Base-by-base conservation (phyloP, 1,140 invertebrate genomes). In the Choristoneura fumiferana region DNA sequence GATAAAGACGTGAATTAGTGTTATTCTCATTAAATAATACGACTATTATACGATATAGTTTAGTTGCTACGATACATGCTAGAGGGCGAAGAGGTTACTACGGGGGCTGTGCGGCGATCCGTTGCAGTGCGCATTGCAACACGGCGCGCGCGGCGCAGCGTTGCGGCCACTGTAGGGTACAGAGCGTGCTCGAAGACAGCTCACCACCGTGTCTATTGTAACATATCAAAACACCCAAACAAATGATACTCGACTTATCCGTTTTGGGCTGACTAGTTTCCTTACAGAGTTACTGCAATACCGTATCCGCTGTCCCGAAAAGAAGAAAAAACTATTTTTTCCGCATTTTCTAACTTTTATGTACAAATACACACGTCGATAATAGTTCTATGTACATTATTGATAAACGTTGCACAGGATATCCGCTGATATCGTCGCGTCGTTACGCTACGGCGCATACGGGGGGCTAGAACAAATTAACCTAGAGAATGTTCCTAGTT, bases 1-100 rank as follows among this genome's bases (percentile, higher is more conserved):
- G 81, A 84, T 65, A 76, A 82, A 84, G 80, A 80, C 61, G 75
- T 81, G 71, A 82, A 72, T 78, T 58, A 68, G 76, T 81, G 71
- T 79, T 70, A 68, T 29, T 73, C 65, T 76, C 70, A 70, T 55
- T 68, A 78, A 76, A 76, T 67, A 69, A 78, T 78, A 72, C 67
- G 71, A 72, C 67, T 73, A 73, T 71, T 58, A 72, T 74, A 81
- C 63, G 67, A 73, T 75, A 71, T 76, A 73, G 62, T 67, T 65
- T 76, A 73, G 62, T 67, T 63, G 40, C 77, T 78, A 83, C 66
- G 63, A 62, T 72, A 69, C 43, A 62, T 76, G 65, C 66, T 78
- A 78, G 76, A 66, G 67, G 71, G 68, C 61, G 58, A 35, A 56
- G 40, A 57, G 43, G 17, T 43, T 10, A 33, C 43, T 49, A 49